Evolutionary conservation across 2,113 vertebrate species (phyloP).

Genomic region (Microtus ochrogaster): DNA sequence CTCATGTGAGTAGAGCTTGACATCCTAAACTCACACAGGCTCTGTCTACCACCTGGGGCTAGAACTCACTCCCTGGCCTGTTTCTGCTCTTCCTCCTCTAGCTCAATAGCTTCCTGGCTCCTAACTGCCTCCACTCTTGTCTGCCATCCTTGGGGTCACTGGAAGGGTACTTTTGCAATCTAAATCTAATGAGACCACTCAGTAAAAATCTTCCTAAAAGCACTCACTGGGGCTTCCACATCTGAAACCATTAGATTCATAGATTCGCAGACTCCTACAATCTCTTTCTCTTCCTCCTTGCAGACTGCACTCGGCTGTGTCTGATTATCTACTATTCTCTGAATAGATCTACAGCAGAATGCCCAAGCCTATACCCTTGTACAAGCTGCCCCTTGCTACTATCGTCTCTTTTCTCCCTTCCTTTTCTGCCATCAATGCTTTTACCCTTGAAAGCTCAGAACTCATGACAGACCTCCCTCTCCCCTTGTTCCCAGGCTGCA

Average conservation of each 20-base stretch:
- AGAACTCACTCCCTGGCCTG: background rate
- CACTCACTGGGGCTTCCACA: background rate
- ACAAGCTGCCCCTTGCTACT: background rate
- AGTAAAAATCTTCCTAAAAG: background rate
- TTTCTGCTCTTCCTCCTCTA: background rate
- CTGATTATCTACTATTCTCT: background rate
- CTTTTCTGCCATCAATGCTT: background rate
- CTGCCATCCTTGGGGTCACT: background rate
- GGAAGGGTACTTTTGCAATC: constrained; percentile 28
- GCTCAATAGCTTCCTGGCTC: background rate
- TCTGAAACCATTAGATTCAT: background rate
- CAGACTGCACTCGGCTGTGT: background rate
- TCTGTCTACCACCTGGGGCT: background rate
- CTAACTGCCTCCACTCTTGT: background rate
- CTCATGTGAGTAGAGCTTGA: background rate
- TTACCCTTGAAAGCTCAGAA: background rate
- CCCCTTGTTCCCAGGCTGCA: too few relatives aligned
- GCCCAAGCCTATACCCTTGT: background rate
- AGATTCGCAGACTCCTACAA: accelerated
- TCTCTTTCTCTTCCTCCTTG: background rate
- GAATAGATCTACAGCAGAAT: background rate
- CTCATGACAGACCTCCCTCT: background rate
- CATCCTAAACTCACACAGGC: background rate
- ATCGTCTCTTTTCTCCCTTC: background rate
- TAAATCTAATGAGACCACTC: background rate